Percentiles rank a stretch among this genome's conserved stretches.
These are phyloP conservation scores for Latrodectus geometricus DNA, from an alignment of 1,140 invertebrate species.

Conservation along the genomic window DNA sequence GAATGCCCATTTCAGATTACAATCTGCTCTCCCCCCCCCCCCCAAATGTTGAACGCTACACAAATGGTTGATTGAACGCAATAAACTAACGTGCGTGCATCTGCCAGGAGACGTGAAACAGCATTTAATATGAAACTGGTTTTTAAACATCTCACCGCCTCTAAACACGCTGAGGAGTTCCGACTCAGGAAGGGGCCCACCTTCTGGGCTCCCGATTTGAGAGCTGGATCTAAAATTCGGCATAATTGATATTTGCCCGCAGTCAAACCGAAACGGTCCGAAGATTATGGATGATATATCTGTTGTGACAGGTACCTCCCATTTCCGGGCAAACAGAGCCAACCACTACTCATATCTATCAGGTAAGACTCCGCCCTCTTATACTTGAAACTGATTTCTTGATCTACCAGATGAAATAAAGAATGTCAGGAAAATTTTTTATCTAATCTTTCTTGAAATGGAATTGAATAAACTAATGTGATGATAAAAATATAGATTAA, in stretches of 20 bases:
- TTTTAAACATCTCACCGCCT: not conserved
- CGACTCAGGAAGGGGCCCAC: not conserved
- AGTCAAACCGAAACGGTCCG: slow-evolving; percentile 28
- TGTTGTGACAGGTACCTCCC: slow-evolving; percentile 44
- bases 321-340: slow-evolving; percentile 48
- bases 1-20: slow-evolving; percentile 30
- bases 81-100: slow-evolving; percentile 9
- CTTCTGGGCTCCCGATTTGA: not conserved
- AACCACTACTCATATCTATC: slow-evolving; percentile 44
- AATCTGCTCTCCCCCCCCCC: not conserved
- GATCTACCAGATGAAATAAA: slow-evolving; percentile 21
- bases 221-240: not conserved
- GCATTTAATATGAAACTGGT: not conserved
- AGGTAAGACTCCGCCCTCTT: slow-evolving; percentile 27
- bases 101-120: not conserved
- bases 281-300: slow-evolving; percentile 37
- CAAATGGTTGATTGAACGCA: slow-evolving; percentile 2
- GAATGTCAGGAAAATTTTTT: no score
- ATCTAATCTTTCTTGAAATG: no score
- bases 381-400: slow-evolving; percentile 41
- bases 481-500: no score
- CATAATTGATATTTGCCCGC: slow-evolving; percentile 40
- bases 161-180: not conserved
- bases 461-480: no score
- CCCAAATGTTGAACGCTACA: slow-evolving; percentile 26